Evolutionary conservation across 2,888 invertebrate genomes (phyloP).

Genomic region (Ophonus ardosiacus): DNA sequence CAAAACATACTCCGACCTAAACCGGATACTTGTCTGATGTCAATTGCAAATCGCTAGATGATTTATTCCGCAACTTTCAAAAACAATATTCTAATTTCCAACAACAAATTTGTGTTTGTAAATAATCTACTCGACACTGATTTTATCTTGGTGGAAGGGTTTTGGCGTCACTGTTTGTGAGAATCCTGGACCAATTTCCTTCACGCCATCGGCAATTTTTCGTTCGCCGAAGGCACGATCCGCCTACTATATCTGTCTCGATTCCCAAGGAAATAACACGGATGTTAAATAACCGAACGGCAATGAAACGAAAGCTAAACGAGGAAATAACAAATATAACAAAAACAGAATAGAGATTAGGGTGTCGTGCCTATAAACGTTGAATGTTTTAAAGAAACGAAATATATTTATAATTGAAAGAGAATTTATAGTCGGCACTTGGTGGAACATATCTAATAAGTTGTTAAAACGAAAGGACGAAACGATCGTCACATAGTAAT

Average conservation of each 20-base stretch:
- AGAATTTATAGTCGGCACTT: too few species aligned
- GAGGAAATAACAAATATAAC: constrained; percentile 9
- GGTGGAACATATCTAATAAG: too few species aligned
- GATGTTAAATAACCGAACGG: constrained; percentile 57
- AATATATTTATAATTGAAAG: too few species aligned
- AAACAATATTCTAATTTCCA: not conserved
- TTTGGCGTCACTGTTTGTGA: constrained; percentile 19
- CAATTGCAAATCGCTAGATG: too few species aligned
- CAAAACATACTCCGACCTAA: not conserved
- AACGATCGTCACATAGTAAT: too few species aligned
- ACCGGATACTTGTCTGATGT: not conserved
- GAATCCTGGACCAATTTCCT: constrained; percentile 58
- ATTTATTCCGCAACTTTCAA: too few species aligned
- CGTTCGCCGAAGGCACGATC: constrained; percentile 40
- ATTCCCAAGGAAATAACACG: constrained; percentile 55
- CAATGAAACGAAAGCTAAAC: constrained; percentile 32
- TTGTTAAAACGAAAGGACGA: too few species aligned
- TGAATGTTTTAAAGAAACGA: too few species aligned
- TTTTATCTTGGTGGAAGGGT: not conserved
- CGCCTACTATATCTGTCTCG: constrained; percentile 56
- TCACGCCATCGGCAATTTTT: constrained; percentile 48
- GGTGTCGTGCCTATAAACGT: not conserved
- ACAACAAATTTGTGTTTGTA: not conserved
- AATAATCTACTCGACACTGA: not conserved
- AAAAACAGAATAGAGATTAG: not conserved